phyloP scores from a whole-genome alignment of 2,888 invertebrate species.

The Lithophane semibrunnea region DNA sequence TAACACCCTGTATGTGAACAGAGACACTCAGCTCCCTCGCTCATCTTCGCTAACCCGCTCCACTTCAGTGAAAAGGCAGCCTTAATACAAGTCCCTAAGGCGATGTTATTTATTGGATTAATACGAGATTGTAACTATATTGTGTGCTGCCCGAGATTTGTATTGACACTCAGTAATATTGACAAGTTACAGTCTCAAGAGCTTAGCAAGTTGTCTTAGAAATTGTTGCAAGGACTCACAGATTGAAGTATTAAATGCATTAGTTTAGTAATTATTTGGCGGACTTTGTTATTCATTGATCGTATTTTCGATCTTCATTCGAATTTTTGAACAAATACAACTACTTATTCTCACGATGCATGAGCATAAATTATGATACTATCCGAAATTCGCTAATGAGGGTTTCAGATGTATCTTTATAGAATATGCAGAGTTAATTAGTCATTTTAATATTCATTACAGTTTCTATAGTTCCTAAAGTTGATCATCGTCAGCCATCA shows the following conservation, averaged over 20 bases:
- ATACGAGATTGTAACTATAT: conserved; percentile 47
- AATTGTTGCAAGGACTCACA: conserved; percentile 16
- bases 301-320: not conserved
- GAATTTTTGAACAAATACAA: not conserved
- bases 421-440: no score
- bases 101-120: conserved; percentile 57
- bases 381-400: no score
- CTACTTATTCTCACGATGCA: not conserved
- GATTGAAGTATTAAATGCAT: conserved; percentile 32
- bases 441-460: not conserved
- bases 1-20: no score
- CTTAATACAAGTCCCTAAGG: conserved; percentile 33
- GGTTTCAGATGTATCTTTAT: no score
- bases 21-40: not conserved
- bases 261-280: conserved; percentile 22
- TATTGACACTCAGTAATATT: conserved; percentile 55
- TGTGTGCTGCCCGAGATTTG: conserved; percentile 40
- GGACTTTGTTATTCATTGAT: conserved; percentile 19
- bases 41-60: not conserved
- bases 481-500: not conserved
- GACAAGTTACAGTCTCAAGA: conserved; percentile 49
- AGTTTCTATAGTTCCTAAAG: not conserved
- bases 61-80: not conserved
- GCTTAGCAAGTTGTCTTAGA: conserved; percentile 40
- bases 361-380: no score